Percentiles rank a stretch among this genome's conserved stretches.
phyloP scores from a whole-genome alignment of 2,888 invertebrate species.

The Heteromurus nitidus region DNA sequence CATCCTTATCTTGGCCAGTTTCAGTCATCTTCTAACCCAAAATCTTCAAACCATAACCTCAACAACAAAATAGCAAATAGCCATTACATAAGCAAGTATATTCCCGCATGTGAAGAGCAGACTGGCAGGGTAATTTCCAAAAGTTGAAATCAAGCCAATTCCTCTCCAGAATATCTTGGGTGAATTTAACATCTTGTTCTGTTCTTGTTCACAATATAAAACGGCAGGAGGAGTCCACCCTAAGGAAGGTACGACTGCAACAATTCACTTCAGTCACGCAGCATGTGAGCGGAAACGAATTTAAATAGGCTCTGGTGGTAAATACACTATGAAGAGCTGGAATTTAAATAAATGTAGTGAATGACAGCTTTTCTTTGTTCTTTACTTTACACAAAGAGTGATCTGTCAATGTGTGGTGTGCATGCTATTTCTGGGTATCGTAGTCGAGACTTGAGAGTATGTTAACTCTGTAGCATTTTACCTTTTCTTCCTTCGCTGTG shows the following conservation, averaged over 20 bases:
- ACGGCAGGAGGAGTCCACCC: neutral
- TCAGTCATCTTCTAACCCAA: neutral
- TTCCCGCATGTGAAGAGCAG: neutral
- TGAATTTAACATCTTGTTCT: constrained; percentile 26
- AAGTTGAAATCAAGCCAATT: constrained; percentile 37
- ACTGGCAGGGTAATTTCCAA: constrained; percentile 15
- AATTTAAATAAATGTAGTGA: neutral
- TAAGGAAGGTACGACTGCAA: neutral
- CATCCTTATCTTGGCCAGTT: neutral
- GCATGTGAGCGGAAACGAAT: neutral
- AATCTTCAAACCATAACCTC: neutral
- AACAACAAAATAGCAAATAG: neutral
- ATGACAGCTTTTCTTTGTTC: no score
- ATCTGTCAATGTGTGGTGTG: no score
- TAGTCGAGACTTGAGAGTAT: no score
- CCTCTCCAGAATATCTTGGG: constrained; percentile 7
- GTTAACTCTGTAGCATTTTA: neutral
- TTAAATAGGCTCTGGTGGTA: neutral
- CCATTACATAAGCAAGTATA: neutral
- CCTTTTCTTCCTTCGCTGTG: neutral
- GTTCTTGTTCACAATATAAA: neutral
- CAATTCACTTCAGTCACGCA: neutral
- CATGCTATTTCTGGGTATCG: no score
- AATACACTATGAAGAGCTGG: neutral
- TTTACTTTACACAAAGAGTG: no score